Evolutionary conservation across 2,113 vertebrate genomes (phyloP).

Genomic region (Marmota flaviventris): DNA sequence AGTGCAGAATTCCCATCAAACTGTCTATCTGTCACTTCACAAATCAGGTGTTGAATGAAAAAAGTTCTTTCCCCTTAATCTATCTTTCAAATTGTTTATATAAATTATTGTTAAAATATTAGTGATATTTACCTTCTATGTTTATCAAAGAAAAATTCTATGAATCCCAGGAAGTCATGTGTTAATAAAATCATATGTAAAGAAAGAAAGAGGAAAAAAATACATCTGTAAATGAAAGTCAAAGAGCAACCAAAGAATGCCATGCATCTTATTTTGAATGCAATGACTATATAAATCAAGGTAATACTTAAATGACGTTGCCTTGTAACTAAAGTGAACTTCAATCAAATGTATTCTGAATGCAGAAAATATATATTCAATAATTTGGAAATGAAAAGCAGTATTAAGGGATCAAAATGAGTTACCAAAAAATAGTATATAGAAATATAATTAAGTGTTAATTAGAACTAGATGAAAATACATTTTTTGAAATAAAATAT

Average conservation of each 20-base stretch:
- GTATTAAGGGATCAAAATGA: background rate
- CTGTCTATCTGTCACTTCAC: background rate
- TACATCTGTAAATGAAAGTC: background rate
- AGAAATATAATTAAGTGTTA: background rate
- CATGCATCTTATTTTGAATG: background rate
- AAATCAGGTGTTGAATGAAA: background rate
- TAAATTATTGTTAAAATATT: slow-evolving; percentile 42
- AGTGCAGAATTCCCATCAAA: slow-evolving; percentile 46
- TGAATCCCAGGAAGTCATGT: background rate
- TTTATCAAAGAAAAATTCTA: background rate
- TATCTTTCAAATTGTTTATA: background rate
- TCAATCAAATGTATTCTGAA: slow-evolving; percentile 2
- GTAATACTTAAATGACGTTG: background rate
- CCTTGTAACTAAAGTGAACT: background rate
- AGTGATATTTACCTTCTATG: background rate
- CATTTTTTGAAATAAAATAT: background rate
- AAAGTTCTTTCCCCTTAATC: background rate
- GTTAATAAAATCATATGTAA: slow-evolving; percentile 31
- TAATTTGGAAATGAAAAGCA: background rate
- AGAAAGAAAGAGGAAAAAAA: background rate
- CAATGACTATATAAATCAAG: background rate
- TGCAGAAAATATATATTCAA: slow-evolving; percentile 5
- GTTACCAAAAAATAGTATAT: background rate
- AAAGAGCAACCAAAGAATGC: background rate
- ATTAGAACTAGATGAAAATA: background rate